Evolutionary conservation across 2,113 vertebrate genomes (phyloP).

Genomic region (Romanogobio albipinnatus): DNA sequence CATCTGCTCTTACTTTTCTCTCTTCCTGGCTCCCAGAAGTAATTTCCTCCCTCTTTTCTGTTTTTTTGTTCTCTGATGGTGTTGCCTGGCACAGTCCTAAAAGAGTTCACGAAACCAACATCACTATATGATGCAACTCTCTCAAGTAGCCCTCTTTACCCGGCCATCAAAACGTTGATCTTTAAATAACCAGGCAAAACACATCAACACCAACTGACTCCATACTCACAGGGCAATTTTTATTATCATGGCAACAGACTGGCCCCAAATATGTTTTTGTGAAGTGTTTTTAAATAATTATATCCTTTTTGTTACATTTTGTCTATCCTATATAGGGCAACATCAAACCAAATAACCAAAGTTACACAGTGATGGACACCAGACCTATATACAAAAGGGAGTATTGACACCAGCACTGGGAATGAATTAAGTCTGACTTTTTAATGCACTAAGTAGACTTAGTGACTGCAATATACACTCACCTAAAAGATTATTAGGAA

Average conservation of each 20-base stretch:
- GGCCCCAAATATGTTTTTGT: neutral
- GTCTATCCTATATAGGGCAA: neutral
- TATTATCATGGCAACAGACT: neutral
- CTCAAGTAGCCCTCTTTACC: neutral
- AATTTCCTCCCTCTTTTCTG: conserved; percentile 1
- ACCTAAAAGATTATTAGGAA: too few species aligned
- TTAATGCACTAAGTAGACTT: neutral
- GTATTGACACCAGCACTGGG: neutral
- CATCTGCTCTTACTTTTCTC: conserved; percentile 4
- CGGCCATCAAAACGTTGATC: neutral
- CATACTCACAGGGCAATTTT: neutral
- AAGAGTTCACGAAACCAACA: conserved; percentile 6
- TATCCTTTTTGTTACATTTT: too few species aligned
- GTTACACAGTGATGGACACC: neutral
- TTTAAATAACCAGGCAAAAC: conserved; percentile 24
- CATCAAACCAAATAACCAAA: neutral
- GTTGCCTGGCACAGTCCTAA: neutral
- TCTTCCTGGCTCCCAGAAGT: conserved; percentile 1
- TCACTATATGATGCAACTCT: conserved; percentile 5
- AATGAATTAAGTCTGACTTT: conserved; percentile 25
- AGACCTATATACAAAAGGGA: neutral
- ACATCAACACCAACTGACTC: conserved; percentile 17
- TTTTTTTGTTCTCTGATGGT: neutral
- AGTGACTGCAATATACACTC: conserved; percentile 22
- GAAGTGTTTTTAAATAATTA: neutral